Evolutionary conservation across 2,888 invertebrate species (phyloP).

Genomic region (Uropetala carovei): DNA sequence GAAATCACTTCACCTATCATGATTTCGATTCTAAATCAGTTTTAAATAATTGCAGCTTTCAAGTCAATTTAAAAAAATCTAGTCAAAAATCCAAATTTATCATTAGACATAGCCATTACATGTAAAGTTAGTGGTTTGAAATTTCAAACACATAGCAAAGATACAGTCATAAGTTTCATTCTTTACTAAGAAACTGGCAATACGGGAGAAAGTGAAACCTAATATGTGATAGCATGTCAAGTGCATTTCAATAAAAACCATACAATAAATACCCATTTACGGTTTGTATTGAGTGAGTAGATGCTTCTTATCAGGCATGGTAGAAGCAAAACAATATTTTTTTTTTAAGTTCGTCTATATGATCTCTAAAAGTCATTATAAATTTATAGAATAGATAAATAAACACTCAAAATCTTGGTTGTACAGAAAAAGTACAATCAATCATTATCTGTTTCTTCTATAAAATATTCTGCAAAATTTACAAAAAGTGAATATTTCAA

Average conservation of each 20-base stretch:
- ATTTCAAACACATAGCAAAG: conserved; percentile 60
- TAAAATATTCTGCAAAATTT: conserved; percentile 46
- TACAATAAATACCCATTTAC: conserved; percentile 60
- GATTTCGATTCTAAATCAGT: conserved; percentile 57
- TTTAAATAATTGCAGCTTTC: conserved; percentile 59
- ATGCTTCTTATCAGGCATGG: conserved; percentile 60
- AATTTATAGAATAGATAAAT: conserved; percentile 51
- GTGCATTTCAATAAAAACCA: conserved; percentile 64
- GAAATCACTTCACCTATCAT: conserved; percentile 60
- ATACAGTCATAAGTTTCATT: conserved; percentile 62
- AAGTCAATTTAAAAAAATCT: conserved; percentile 58
- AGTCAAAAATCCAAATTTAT: conserved; percentile 64
- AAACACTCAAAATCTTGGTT: conserved; percentile 25
- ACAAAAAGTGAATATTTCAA: conserved; percentile 50
- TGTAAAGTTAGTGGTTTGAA: conserved; percentile 58
- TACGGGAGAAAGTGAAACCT: conserved; percentile 61
- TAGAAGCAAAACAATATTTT: conserved; percentile 61
- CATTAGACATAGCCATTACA: conserved; percentile 61
- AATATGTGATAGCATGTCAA: conserved; percentile 64
- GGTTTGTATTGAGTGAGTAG: conserved; percentile 57
- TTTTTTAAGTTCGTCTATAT: conserved; percentile 43
- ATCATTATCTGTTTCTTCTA: conserved; percentile 60
- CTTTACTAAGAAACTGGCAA: conserved; percentile 63
- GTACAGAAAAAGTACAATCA: conserved; percentile 38
- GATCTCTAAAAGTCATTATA: conserved; percentile 60